Evolutionary conservation across 2,797 vertebrate species (phyloP).

Genomic region (Myioborus melanocephalus): DNA sequence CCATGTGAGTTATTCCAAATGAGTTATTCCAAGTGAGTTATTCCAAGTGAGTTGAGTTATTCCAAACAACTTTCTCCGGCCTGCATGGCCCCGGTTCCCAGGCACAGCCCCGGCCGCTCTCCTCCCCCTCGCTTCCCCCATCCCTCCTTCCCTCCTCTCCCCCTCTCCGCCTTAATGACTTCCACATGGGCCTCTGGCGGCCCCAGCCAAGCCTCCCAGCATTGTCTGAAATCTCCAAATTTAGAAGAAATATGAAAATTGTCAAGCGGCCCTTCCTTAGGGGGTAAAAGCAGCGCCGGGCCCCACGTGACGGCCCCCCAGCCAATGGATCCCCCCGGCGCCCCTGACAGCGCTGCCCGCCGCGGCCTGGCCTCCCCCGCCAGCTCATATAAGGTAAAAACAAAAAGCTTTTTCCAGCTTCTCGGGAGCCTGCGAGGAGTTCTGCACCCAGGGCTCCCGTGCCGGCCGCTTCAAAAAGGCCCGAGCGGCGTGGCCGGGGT

Average conservation of each 20-base stretch:
- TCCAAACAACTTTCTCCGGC: conserved; percentile 75
- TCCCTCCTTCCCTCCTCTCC: conserved; percentile 63
- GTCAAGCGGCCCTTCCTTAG: conserved; percentile 89
- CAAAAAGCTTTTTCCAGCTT: conserved; percentile 76
- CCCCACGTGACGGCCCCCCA: conserved; percentile 73
- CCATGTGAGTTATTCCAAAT: conserved; percentile 69
- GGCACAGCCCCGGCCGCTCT: conserved; percentile 47
- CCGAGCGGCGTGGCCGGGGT: not conserved
- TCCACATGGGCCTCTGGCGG: conserved; percentile 85
- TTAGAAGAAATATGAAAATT: conserved; percentile 98
- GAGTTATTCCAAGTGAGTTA: conserved; percentile 70
- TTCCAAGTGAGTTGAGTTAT: conserved; percentile 64
- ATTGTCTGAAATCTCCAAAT: conserved; percentile 95
- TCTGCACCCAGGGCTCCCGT: conserved; percentile 43
- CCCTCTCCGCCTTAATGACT: conserved; percentile 82
- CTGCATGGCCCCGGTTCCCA: conserved; percentile 74
- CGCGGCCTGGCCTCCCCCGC: conserved; percentile 77
- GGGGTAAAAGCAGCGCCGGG: conserved; percentile 79
- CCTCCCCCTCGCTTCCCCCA: conserved; percentile 53
- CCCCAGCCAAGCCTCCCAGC: conserved; percentile 83
- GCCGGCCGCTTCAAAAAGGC: conserved; percentile 68
- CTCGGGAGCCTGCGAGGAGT: conserved; percentile 57
- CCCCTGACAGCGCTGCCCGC: conserved; percentile 73
- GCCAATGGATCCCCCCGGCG: conserved; percentile 79
- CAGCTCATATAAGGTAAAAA: conserved; percentile 94